Evolutionary conservation across 53 echinoderm and acorn worm genomes (phyloP), one percentile per base, ranked within the genome.

Genomic region (Patiria pectinifera): DNA sequence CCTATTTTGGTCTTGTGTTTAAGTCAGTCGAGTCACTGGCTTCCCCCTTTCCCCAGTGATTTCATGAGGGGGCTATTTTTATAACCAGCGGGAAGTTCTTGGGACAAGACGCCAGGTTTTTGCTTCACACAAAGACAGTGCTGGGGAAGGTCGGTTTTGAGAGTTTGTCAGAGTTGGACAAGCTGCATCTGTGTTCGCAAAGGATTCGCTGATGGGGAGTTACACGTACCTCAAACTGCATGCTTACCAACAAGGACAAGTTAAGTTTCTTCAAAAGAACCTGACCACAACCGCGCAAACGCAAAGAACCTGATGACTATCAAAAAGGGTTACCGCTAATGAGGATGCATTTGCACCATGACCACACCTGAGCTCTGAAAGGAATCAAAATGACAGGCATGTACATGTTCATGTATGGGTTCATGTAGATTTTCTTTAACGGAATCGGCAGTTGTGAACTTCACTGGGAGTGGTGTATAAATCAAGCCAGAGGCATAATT

Each of bases 51-150:
- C 21, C 44, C 59, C 23, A 21, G 78, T 62, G 45, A 43, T 48
- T 11, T 78, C 24, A 72, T 83, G 35, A 48, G 19, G 75, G 87
- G 87, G 58, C 76, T 87, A 87, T 87, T 48, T 87, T 87, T 87
- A 35, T 80, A 16, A 45, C 19, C 22, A 11, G 87, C 35, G 66
- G 13, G 15, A 66, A 66, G 66, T 15, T 66, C 6, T 18, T 15
- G 15, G 14, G 15, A 11, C 15, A 66, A 11, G 53, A 53, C 8
- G 53, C 8, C 53, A 66, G 66, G 19, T 66, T 16, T 18, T 16
- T 66, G 15, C 15, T 66, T 0, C 66, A 66, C 19, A 18, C 15
- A 66, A 6, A 66, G 12, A 66, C 14, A 3, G 14, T 66, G 66
- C 66, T 66, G 66, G 14, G 15, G 19, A 53, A 6, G 53, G 6